These are phyloP conservation scores for Callyntrura guangdongensis DNA, from an alignment of 2,888 invertebrate species.

Conservation along the genomic window DNA sequence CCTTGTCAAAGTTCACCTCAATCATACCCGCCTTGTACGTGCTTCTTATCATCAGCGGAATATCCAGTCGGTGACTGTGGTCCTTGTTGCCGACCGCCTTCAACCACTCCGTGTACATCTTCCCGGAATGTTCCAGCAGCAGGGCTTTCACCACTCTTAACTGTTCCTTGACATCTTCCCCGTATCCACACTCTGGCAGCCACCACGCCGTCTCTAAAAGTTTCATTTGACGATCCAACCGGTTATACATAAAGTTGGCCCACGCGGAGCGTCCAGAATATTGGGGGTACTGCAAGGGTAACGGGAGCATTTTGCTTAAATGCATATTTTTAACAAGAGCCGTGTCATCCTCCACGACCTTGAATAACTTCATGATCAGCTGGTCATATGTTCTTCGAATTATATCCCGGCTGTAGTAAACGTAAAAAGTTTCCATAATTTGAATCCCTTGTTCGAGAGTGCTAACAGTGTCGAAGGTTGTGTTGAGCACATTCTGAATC, in stretches of 20 bases:
- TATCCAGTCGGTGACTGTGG: slow-evolving; percentile 87
- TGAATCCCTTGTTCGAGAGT: slow-evolving; percentile 94
- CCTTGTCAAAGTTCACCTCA: slow-evolving; percentile 87
- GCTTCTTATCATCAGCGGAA: slow-evolving; percentile 91
- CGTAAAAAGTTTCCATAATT: slow-evolving; percentile 91
- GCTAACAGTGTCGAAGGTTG: slow-evolving; percentile 92
- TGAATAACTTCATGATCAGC: slow-evolving; percentile 89
- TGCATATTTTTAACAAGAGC: slow-evolving; percentile 87
- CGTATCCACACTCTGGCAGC: slow-evolving; percentile 90
- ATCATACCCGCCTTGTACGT: slow-evolving; percentile 85
- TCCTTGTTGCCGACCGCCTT: slow-evolving; percentile 83
- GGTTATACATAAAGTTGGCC: slow-evolving; percentile 81
- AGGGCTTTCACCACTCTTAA: slow-evolving; percentile 85
- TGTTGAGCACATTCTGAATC: slow-evolving; percentile 93
- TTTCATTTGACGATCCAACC: slow-evolving; percentile 85
- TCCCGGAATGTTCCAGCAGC: slow-evolving; percentile 86
- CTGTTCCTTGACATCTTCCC: slow-evolving; percentile 89
- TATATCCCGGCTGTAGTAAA: slow-evolving; percentile 91
- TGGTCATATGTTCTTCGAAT: slow-evolving; percentile 86
- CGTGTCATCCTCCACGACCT: slow-evolving; percentile 90
- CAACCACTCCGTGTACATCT: slow-evolving; percentile 87
- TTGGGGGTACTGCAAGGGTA: slow-evolving; percentile 78
- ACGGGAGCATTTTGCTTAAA: slow-evolving; percentile 77
- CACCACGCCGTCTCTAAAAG: slow-evolving; percentile 89
- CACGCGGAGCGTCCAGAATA: slow-evolving; percentile 81